phyloP scores from a whole-genome alignment of 1,140 invertebrate genomes.

The Marisa cornuarietis region DNA sequence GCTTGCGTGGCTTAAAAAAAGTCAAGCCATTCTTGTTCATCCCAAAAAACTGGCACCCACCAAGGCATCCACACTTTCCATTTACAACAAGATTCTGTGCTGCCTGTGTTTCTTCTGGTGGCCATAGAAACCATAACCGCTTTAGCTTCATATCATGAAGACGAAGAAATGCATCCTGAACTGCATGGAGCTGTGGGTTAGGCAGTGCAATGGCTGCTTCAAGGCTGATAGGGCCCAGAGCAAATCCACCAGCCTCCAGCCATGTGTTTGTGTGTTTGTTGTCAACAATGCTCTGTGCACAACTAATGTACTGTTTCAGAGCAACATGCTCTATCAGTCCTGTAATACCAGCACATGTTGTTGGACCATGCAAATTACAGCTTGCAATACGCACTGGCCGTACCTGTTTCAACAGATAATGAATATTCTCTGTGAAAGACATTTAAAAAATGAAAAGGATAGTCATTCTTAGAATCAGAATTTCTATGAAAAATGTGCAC shows the following conservation, averaged over 20 bases:
- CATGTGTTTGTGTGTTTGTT: conserved; percentile 70
- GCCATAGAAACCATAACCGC: conserved; percentile 95
- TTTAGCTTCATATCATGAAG: conserved; percentile 88
- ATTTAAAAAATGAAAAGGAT: too few species aligned
- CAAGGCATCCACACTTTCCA: conserved; percentile 92
- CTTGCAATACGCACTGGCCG: conserved; percentile 87
- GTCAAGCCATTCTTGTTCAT: conserved; percentile 78
- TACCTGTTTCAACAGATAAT: conserved; percentile 67
- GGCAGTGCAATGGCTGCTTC: conserved; percentile 81
- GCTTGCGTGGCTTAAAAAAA: conserved; percentile 85
- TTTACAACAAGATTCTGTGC: conserved; percentile 65
- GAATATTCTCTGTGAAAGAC: neutral
- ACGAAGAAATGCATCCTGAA: conserved; percentile 76
- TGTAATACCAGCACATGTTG: conserved; percentile 90
- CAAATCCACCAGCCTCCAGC: conserved; percentile 92
- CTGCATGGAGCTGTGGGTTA: conserved; percentile 58
- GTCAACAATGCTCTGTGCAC: conserved; percentile 43
- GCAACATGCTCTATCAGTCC: conserved; percentile 82
- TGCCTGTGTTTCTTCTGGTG: conserved; percentile 70
- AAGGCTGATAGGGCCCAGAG: conserved; percentile 88
- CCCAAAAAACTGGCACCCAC: conserved; percentile 94
- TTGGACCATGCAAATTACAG: conserved; percentile 92
- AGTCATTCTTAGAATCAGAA: neutral
- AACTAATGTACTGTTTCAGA: conserved; percentile 73
- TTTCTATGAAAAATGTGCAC: neutral